Evolutionary conservation across 2,888 invertebrate species (phyloP).

Genomic region (Subacronicta megacephala): DNA sequence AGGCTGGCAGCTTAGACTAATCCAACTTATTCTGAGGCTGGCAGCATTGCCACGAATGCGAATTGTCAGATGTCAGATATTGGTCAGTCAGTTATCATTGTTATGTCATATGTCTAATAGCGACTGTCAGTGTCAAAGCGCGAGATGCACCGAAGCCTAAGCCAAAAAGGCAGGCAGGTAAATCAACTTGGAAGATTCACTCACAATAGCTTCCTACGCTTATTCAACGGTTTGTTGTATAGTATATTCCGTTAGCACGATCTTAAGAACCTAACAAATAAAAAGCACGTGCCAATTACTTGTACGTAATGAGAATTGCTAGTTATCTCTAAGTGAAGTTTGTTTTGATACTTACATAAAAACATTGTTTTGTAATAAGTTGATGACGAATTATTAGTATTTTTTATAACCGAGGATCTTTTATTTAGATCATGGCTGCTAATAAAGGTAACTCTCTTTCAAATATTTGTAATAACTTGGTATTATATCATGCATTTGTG

Average conservation of each 20-base stretch:
- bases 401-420: slow-evolving; percentile 52
- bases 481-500: slow-evolving; percentile 1
- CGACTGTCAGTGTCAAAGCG: slow-evolving; percentile 17
- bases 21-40: too few species aligned
- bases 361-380: slow-evolving; percentile 38
- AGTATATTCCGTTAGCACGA: slow-evolving; percentile 4
- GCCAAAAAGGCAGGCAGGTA: slow-evolving; percentile 10
- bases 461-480: slow-evolving; percentile 16
- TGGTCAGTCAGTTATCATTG: too few species aligned
- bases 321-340: slow-evolving; percentile 19
- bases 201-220: slow-evolving; percentile 26
- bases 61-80: too few species aligned
- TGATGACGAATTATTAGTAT: slow-evolving; percentile 42
- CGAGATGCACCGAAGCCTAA: neutral
- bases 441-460: slow-evolving; percentile 64
- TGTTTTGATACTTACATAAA: slow-evolving; percentile 26
- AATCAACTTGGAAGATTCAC: slow-evolving; percentile 42
- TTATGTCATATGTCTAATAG: slow-evolving; percentile 22
- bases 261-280: slow-evolving; percentile 6
- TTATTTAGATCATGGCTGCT: slow-evolving; percentile 61
- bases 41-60: too few species aligned
- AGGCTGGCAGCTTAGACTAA: too few species aligned
- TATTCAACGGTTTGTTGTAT: slow-evolving; percentile 24
- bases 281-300: slow-evolving; percentile 8
- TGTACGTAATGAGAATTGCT: slow-evolving; percentile 12